Percentiles rank a stretch among this genome's conserved stretches.
phyloP scores from a whole-genome alignment of 2,888 invertebrate genomes.

The Erebia ligea region DNA sequence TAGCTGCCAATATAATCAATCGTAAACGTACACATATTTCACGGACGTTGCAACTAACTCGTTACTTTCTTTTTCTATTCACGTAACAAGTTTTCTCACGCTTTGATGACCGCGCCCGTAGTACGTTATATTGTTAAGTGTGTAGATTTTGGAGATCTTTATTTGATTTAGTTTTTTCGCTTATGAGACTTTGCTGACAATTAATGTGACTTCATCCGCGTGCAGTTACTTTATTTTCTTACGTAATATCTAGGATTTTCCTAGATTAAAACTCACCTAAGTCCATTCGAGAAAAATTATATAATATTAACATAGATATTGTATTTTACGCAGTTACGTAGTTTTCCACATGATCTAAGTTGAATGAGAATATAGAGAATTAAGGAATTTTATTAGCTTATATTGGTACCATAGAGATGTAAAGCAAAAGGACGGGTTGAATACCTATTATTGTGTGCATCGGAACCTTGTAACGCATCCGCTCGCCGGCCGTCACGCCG shows the following conservation, averaged over 20 bases:
- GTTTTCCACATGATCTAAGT: no score
- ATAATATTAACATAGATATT: no score
- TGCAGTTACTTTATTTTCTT: no score
- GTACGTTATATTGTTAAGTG: constrained; percentile 27
- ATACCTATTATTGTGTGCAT: constrained; percentile 25
- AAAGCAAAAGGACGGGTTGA: neutral
- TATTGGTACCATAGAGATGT: constrained; percentile 13
- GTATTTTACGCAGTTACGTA: no score
- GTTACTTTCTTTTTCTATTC: constrained; percentile 47
- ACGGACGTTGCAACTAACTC: constrained; percentile 33
- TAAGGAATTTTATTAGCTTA: no score
- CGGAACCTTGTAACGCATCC: constrained; percentile 72
- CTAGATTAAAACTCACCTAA: no score
- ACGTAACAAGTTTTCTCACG: constrained; percentile 46
- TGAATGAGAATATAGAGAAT: no score
- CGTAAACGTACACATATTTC: constrained; percentile 32
- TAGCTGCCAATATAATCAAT: constrained; percentile 34
- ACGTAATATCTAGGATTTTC: no score
- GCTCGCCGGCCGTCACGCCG: constrained; percentile 65
- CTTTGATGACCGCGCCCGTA: constrained; percentile 40
- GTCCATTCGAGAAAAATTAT: no score
- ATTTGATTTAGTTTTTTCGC: constrained; percentile 9
- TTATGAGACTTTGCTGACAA: neutral
- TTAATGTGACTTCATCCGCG: neutral
- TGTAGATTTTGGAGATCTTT: constrained; percentile 33